Evolutionary conservation across 2,797 vertebrate genomes (phyloP).

Genomic region (Hydrolagus colliei): DNA sequence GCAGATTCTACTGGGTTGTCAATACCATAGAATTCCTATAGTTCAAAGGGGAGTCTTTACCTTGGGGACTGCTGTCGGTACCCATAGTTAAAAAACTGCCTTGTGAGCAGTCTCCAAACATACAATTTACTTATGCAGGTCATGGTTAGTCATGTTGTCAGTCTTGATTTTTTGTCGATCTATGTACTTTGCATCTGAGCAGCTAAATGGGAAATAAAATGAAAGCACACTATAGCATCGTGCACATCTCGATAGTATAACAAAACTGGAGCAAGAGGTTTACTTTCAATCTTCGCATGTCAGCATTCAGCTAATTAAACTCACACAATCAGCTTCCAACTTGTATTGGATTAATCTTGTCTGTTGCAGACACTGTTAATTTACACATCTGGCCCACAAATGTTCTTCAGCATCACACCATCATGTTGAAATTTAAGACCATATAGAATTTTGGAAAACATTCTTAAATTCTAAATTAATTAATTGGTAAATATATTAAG

Average conservation of each 20-base stretch:
- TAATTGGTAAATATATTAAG: conserved; percentile 10
- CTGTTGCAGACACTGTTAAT: not conserved
- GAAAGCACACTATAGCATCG: not conserved
- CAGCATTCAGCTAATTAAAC: not conserved
- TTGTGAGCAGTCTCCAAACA: not conserved
- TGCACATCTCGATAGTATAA: not conserved
- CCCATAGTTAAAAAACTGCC: not conserved
- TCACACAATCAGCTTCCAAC: not conserved
- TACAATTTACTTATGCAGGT: not conserved
- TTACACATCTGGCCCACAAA: not conserved
- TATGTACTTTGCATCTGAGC: not conserved
- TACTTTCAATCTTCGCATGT: not conserved
- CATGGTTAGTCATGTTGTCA: not conserved
- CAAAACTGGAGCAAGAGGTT: not conserved
- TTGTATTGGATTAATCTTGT: not conserved
- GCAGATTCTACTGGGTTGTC: not conserved
- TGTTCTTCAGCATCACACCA: not conserved
- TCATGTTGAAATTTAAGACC: not conserved
- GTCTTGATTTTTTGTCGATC: not conserved
- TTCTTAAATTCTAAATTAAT: not conserved
- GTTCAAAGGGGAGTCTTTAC: not conserved
- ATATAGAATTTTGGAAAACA: not conserved
- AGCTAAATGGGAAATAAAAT: not conserved
- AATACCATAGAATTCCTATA: not conserved
- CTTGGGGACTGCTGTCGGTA: not conserved